A percentile compares a stretch with the other conserved stretches of the same genome.
Evolutionary conservation across 2,797 vertebrate genomes (phyloP).

Genomic region (Argyrosomus regius): DNA sequence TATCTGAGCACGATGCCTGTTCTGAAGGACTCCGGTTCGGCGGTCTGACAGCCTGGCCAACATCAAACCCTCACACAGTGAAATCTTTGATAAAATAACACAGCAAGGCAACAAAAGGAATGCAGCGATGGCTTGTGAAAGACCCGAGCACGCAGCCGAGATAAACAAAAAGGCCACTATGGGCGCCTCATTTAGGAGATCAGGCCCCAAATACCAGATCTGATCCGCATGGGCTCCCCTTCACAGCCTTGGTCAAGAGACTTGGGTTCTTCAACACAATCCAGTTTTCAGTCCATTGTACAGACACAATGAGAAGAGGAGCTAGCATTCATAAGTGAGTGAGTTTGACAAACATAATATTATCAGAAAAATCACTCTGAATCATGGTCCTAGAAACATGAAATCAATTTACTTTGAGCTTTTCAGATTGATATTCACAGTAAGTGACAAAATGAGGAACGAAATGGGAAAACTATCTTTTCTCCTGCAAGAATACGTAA

Average conservation of each 20-base stretch:
- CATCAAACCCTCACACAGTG: constrained; percentile 44
- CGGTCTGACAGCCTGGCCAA: constrained; percentile 8
- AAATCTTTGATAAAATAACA: constrained; percentile 66
- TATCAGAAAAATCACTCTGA: neutral
- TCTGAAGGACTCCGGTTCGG: neutral
- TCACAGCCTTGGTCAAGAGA: constrained; percentile 59
- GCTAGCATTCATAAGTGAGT: neutral
- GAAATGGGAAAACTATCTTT: too few relatives aligned
- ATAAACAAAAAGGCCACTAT: constrained; percentile 78
- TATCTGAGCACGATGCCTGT: constrained; percentile 23
- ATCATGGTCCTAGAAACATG: neutral
- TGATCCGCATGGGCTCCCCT: constrained; percentile 81
- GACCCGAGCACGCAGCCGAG: constrained; percentile 36
- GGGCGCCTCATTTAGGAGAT: constrained; percentile 69
- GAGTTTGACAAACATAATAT: neutral
- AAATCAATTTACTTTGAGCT: neutral
- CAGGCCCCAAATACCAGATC: constrained; percentile 81
- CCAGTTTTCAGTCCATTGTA: constrained; percentile 27
- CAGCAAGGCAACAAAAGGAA: constrained; percentile 64
- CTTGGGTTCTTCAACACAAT: constrained; percentile 31
- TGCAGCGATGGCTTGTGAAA: constrained; percentile 46
- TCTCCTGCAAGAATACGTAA: too few relatives aligned
- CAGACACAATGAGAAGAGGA: constrained; percentile 27
- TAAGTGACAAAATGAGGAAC: neutral
- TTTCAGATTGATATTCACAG: neutral